Conservation (phyloP, 2,888 invertebrate species). For the Lasioglossum vierecki region DNA sequence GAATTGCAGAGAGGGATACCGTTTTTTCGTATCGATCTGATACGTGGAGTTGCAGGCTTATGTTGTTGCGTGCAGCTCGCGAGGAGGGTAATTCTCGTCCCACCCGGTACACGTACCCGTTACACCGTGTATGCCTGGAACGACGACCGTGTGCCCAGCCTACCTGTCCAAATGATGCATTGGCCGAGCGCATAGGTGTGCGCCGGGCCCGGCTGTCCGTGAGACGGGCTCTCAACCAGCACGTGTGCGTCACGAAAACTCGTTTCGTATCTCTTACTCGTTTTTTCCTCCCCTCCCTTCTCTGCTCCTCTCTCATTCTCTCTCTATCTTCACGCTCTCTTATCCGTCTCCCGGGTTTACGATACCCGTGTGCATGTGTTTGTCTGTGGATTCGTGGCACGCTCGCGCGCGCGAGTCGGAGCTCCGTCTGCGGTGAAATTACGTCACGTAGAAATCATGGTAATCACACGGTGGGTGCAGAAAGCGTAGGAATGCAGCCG, state of each 20-base stretch:
- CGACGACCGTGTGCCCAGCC: conserved; percentile 40
- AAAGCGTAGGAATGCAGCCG: conserved; percentile 78
- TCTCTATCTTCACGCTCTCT: not conserved
- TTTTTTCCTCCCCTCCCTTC: conserved; percentile 9
- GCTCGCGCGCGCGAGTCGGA: not conserved
- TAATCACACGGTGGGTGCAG: conserved; percentile 74
- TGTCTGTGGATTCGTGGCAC: not conserved
- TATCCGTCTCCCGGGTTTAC: not conserved
- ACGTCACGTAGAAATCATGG: conserved; percentile 78
- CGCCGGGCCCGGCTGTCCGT: conserved; percentile 23
- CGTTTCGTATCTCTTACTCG: conserved; percentile 42
- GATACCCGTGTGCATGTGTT: not conserved
- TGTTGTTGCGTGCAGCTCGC: not conserved
- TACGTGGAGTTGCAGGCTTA: not conserved
- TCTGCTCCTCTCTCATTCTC: conserved; percentile 5
- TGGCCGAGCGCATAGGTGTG: conserved; percentile 36
- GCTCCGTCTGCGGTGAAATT: conserved; percentile 67
- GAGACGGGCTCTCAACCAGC: conserved; percentile 35
- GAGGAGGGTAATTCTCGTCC: not conserved
- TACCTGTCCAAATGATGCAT: conserved; percentile 68
- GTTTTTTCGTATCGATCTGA: not conserved
- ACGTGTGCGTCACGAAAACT: conserved; percentile 43
- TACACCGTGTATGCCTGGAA: conserved; percentile 47
- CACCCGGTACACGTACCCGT: conserved; percentile 58
- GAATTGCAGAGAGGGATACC: not conserved